These are phyloP conservation scores for Pachymerium ferrugineum DNA, from an alignment of 2,888 invertebrate species.

Conservation along the genomic window DNA sequence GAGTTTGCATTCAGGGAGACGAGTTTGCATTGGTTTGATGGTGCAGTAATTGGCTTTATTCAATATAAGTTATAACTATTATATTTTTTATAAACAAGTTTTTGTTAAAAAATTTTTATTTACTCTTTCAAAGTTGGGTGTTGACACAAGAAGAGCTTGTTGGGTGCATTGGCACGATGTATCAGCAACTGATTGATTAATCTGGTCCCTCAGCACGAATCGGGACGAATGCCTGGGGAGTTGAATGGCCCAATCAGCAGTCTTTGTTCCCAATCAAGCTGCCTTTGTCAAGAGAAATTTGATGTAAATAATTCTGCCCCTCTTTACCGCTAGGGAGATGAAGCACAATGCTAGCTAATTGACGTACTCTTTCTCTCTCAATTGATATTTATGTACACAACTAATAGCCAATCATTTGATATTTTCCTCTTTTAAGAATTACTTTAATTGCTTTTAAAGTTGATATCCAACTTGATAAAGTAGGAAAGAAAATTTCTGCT, in stretches of 20 bases:
- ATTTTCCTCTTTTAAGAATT: too few species aligned
- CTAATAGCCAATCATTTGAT: neutral
- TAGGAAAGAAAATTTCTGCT: too few species aligned
- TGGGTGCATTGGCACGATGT: neutral
- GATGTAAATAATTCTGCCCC: neutral
- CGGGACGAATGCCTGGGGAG: neutral
- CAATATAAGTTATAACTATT: too few species aligned
- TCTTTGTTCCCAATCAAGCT: constrained; percentile 10
- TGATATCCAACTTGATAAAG: too few species aligned
- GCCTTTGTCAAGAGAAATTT: constrained; percentile 1
- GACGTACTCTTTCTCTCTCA: neutral
- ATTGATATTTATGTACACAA: neutral
- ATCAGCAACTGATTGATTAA: constrained; percentile 19
- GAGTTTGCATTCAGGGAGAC: neutral
- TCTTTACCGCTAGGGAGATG: neutral
- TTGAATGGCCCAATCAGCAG: constrained; percentile 14
- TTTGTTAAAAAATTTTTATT: neutral
- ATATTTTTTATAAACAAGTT: too few species aligned
- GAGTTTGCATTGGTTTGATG: neutral
- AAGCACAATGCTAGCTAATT: neutral
- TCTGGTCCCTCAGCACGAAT: constrained; percentile 7
- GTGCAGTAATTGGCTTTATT: neutral
- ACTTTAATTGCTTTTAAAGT: too few species aligned
- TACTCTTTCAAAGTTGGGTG: neutral
- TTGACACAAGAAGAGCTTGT: neutral